Evolutionary conservation across 2,113 vertebrate species (phyloP), one percentile per base, ranked within the genome.

Genomic region (Vicugna pacos): DNA sequence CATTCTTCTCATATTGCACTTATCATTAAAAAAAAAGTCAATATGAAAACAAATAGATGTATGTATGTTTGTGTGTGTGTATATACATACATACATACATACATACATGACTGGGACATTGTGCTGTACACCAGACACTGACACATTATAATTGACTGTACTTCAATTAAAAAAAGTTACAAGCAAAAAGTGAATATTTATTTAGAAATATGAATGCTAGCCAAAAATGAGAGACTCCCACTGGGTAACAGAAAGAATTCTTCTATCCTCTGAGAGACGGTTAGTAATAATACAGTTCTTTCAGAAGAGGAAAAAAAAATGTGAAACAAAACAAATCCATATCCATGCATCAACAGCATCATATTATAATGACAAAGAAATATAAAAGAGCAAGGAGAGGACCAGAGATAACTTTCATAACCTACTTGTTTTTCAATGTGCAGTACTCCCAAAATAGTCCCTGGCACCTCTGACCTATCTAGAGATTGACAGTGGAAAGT

Each of bases 121-220:
- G 38, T 42, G 38, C 38, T 42, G 38, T 42, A 42, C 38, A 42
- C 38, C 38, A 42, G 38, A 42, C 38, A 42, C 38, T 42, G 38
- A 42, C 38, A 42, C 38, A 42, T 42, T 42, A 42, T 42, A 42
- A 42, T 42, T 42, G 58, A 64, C 38, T 42, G 38, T 42, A 42
- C 38, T 42, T 42, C 38, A 42, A 42, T 42, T 42, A 42, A 42
- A 81, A 62, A 65, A 80, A 80, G 76, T 82, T 89, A 35, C 50
- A 93, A 90, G 64, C 38, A 85, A 93, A 91, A 91, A 67, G 3
- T 30, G 58, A 75, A 91, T 67, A 28, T 95, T 95, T 93, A 94
- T 79, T 91, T 89, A 92, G 69, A 94, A 93, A 85, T 58, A 24
- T 93, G 56, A 97, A 69, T 70, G 13, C n/a, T 56, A 80, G 83